phyloP scores from a whole-genome alignment of 2,113 vertebrate species.

The Gobius niger region DNA sequence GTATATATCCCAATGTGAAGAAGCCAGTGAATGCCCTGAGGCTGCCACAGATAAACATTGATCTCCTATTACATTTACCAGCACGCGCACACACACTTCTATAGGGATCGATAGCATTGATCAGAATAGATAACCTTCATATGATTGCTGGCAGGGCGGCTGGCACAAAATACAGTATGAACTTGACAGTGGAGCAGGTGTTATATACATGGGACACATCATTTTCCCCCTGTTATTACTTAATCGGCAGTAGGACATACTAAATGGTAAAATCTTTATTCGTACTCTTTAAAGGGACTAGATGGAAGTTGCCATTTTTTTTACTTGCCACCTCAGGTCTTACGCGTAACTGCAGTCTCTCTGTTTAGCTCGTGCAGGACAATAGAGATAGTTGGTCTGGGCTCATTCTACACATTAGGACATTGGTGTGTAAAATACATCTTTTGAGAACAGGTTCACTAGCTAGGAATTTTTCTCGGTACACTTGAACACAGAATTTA shows the following conservation, averaged over 20 bases:
- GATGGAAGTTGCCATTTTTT: no score
- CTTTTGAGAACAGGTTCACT: no score
- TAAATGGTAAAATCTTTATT: background rate
- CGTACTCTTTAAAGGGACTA: no score
- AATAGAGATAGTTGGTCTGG: no score
- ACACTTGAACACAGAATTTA: no score
- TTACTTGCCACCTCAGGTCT: no score
- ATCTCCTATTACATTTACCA: slow-evolving; percentile 63
- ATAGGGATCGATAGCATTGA: slow-evolving; percentile 44
- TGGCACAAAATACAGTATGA: slow-evolving; percentile 9
- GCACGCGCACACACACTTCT: slow-evolving; percentile 37
- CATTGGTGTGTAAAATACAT: no score
- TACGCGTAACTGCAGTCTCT: no score
- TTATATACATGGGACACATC: background rate
- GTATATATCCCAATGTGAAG: slow-evolving; percentile 12
- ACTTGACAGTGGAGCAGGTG: slow-evolving; percentile 28
- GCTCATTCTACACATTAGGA: no score
- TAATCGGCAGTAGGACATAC: background rate
- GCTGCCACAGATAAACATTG: slow-evolving; percentile 59
- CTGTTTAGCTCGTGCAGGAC: no score
- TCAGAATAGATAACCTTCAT: slow-evolving; percentile 52
- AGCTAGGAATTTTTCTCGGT: no score
- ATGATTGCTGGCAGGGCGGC: slow-evolving; percentile 22
- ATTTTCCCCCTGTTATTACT: no score
- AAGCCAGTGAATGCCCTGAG: slow-evolving; percentile 60